Evolutionary conservation across 2,797 vertebrate genomes (phyloP).

Genomic region (Cirrhinus molitorella): DNA sequence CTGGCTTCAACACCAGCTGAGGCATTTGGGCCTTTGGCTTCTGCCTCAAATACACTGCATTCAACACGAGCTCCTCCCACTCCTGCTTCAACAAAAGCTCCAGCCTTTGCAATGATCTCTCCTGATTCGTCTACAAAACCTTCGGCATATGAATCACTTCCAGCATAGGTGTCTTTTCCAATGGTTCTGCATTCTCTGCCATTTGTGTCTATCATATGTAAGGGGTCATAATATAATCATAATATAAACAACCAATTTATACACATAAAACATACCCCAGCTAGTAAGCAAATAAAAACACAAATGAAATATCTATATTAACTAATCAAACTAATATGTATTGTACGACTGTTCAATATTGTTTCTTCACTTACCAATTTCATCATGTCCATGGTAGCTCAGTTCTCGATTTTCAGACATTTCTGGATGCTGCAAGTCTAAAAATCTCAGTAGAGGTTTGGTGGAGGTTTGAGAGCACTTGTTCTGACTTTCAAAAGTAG

Average conservation of each 20-base stretch:
- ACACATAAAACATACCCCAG: background rate
- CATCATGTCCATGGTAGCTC: background rate
- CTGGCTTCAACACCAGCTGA: background rate
- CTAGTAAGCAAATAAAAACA: background rate
- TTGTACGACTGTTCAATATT: too few species aligned
- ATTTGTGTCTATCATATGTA: background rate
- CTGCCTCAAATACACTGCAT: background rate
- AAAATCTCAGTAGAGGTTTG: background rate
- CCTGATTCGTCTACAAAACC: background rate
- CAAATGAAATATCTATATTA: background rate
- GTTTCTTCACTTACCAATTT: background rate
- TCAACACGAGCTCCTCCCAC: slow-evolving; percentile 11
- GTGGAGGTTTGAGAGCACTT: background rate
- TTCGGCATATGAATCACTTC: accelerated
- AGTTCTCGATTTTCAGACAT: background rate
- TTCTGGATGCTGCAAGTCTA: background rate
- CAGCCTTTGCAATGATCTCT: slow-evolving; percentile 10
- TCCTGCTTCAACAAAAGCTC: slow-evolving; percentile 2
- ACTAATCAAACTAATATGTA: background rate
- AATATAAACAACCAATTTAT: too few species aligned
- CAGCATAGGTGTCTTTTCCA: background rate
- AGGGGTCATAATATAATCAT: too few species aligned
- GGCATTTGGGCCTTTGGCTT: slow-evolving; percentile 54
- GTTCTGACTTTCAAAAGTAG: background rate
- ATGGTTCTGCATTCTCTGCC: background rate